Conservation (phyloP, 2,797 vertebrate species). For the Eptatretus atami region DNA sequence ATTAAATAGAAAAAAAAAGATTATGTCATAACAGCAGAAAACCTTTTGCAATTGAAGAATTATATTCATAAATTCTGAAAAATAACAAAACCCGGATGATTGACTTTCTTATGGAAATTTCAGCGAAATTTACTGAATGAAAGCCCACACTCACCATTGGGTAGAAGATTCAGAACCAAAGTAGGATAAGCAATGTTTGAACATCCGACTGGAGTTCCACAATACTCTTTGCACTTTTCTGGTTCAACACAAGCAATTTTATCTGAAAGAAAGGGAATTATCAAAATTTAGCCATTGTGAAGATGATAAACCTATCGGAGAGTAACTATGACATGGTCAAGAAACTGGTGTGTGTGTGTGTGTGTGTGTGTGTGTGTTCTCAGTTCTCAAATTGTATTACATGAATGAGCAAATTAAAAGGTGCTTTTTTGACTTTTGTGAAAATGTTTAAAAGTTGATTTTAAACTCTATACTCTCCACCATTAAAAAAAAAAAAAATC, state of each 20-base stretch:
- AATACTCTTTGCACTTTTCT: conserved; percentile 17
- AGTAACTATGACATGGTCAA: too few species aligned
- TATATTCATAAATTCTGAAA: neutral
- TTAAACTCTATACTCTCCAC: too few species aligned
- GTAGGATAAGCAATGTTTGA: conserved; percentile 64
- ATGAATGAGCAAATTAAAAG: too few species aligned
- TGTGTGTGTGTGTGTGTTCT: too few species aligned
- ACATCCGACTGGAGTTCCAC: conserved; percentile 40
- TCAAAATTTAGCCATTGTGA: neutral
- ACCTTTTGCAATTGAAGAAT: rapidly evolving
- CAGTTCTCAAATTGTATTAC: too few species aligned
- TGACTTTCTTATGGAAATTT: too few species aligned
- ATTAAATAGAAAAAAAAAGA: conserved; percentile 8
- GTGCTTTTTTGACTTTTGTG: too few species aligned
- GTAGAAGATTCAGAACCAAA: conserved; percentile 67
- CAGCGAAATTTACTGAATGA: too few species aligned
- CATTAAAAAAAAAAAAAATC: too few species aligned
- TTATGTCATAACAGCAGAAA: rapidly evolving
- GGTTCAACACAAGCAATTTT: conserved; percentile 42
- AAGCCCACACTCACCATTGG: conserved; percentile 24
- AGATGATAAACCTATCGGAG: too few species aligned
- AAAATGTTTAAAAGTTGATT: too few species aligned
- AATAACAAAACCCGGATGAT: neutral
- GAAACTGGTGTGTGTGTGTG: too few species aligned
- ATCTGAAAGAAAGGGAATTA: conserved; percentile 19